These are phyloP conservation scores for Alauda arvensis DNA, from an alignment of 2,797 vertebrate genomes.

Conservation along the genomic window DNA sequence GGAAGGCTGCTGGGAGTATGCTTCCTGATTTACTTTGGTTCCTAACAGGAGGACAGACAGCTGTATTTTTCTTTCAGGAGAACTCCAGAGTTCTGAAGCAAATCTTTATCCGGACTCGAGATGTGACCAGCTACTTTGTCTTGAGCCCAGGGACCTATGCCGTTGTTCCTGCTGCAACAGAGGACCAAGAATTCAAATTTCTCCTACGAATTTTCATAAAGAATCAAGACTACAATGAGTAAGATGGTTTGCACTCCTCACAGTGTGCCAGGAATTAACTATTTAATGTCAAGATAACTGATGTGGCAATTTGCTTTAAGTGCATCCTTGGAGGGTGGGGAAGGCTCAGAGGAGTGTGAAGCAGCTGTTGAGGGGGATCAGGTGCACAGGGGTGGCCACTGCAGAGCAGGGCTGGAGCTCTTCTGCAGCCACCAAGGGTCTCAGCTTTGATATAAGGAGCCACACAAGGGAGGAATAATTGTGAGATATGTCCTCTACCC, in stretches of 20 bases:
- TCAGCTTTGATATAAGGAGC: background rate
- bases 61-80: conserved; percentile 41
- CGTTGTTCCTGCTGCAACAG: background rate
- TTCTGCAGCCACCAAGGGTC: background rate
- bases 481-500: background rate
- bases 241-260: background rate
- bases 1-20: background rate
- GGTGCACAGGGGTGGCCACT: background rate
- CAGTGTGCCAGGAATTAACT: background rate
- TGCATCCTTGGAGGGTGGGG: background rate
- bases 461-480: background rate
- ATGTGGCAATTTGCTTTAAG: background rate
- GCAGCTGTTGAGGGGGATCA: background rate
- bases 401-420: background rate
- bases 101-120: background rate
- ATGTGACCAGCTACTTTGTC: conserved; percentile 39
- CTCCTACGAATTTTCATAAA: conserved; percentile 69
- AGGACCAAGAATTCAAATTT: conserved; percentile 47
- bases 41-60: background rate
- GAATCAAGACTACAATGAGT: conserved; percentile 45
- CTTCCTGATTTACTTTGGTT: conserved; percentile 2
- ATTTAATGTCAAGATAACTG: background rate
- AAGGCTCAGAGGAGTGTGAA: background rate
- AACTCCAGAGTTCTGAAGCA: conserved; percentile 12
- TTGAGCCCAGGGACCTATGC: conserved; percentile 67